Evolutionary conservation across 2,797 vertebrate genomes (phyloP).

Genomic region (Sebastes steindachneri): DNA sequence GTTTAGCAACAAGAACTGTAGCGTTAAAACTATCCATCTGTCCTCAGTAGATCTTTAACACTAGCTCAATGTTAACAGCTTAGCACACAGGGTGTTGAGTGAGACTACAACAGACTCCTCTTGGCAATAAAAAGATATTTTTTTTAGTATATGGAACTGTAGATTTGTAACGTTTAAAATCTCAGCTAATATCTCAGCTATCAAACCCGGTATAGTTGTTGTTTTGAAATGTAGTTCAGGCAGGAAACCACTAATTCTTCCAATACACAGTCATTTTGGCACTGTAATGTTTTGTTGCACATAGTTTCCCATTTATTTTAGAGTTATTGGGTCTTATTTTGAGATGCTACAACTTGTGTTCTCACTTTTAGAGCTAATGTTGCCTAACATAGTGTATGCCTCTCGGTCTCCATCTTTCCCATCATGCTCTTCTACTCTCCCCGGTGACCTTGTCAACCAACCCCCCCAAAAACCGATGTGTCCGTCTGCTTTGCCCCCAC

Average conservation of each 20-base stretch:
- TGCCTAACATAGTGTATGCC: background rate
- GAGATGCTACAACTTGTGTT: background rate
- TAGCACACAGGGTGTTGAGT: background rate
- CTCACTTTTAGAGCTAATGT: background rate
- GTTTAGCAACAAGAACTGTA: background rate
- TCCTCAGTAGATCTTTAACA: background rate
- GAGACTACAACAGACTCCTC: background rate
- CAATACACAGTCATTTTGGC: background rate
- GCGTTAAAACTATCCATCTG: background rate
- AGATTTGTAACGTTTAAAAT: background rate
- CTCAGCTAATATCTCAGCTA: background rate
- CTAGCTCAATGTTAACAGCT: background rate
- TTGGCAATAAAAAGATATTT: background rate
- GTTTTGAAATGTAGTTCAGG: background rate
- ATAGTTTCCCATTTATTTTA: background rate
- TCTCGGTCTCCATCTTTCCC: conserved; percentile 58
- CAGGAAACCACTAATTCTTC: background rate
- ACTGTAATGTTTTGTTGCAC: background rate
- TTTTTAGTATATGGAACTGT: background rate
- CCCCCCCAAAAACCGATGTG: conserved; percentile 22
- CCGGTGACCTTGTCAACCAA: background rate
- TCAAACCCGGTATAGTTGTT: background rate
- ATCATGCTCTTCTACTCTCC: conserved; percentile 29
- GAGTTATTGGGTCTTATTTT: background rate
- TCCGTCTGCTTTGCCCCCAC: background rate